These are phyloP conservation scores for Tinamus major DNA, from an alignment of 2,797 vertebrate species.

Conservation along the genomic window DNA sequence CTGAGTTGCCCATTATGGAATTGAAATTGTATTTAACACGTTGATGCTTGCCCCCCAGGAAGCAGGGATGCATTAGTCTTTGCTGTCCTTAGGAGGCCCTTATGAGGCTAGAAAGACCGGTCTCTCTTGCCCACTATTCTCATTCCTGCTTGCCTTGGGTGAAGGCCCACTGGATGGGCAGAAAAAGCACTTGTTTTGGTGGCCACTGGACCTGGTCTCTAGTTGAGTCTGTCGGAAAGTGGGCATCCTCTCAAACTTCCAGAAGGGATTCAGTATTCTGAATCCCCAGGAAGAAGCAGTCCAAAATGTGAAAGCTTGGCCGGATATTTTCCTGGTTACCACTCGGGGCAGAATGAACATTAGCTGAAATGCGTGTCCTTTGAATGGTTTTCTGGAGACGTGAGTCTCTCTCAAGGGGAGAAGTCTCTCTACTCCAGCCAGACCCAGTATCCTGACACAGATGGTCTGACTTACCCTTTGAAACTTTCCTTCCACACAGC, in stretches of 20 bases:
- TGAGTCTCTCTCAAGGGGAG: neutral
- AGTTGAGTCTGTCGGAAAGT: neutral
- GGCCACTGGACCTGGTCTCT: neutral
- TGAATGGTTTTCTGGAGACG: neutral
- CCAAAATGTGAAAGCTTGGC: neutral
- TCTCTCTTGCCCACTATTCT: neutral
- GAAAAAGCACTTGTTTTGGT: neutral
- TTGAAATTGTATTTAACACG: neutral
- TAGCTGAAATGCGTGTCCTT: neutral
- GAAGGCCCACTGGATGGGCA: neutral
- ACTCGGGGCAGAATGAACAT: neutral
- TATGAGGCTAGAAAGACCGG: accelerated
- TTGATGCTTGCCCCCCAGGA: neutral
- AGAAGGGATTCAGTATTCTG: neutral
- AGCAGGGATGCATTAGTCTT: neutral
- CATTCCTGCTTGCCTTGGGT: neutral
- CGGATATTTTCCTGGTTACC: neutral
- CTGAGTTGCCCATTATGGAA: neutral
- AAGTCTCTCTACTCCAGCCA: neutral
- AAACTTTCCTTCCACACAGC: neutral
- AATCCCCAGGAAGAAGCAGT: neutral
- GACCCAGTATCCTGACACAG: neutral
- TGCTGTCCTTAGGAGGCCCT: neutral
- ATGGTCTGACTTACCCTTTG: neutral
- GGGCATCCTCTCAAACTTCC: neutral